Percentiles rank a stretch among this genome's conserved stretches.
phyloP scores from a whole-genome alignment of 1,140 invertebrate genomes.

The Proctacanthus coquilletti region DNA sequence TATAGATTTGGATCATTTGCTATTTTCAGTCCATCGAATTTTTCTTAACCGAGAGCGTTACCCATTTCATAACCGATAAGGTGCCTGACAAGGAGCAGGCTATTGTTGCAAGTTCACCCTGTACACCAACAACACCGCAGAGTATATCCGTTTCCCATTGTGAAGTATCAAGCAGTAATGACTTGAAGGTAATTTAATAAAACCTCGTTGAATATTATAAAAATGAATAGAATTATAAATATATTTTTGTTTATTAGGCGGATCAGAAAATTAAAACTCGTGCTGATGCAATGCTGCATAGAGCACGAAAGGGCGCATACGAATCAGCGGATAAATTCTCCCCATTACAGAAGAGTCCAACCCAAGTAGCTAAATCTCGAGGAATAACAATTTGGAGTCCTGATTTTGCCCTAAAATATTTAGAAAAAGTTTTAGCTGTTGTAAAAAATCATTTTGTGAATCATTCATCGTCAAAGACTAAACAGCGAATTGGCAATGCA shows the following conservation, averaged over 20 bases:
- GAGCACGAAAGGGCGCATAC: constrained; percentile 12
- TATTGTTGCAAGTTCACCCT: constrained; percentile 10
- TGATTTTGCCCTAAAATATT: constrained; percentile 32
- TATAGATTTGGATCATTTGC: too few relatives aligned
- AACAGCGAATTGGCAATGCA: not conserved
- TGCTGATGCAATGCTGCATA: constrained; percentile 54
- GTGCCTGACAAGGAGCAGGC: not conserved
- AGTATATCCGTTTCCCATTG: not conserved
- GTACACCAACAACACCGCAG: constrained; percentile 12
- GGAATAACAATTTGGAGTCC: constrained; percentile 30
- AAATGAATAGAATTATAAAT: too few relatives aligned
- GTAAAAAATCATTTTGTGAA: not conserved
- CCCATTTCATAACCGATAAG: constrained; percentile 40
- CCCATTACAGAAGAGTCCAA: not conserved
- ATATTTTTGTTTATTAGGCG: too few relatives aligned
- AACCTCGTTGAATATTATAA: too few relatives aligned
- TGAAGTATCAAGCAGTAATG: constrained; percentile 1
- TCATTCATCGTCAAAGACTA: not conserved
- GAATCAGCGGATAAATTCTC: not conserved
- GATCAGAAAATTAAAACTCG: constrained; percentile 34
- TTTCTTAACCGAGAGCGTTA: constrained; percentile 39
- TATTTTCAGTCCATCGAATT: constrained; percentile 34
- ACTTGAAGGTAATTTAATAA: constrained; percentile 1
- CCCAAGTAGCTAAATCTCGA: not conserved
- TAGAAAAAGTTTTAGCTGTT: constrained; percentile 19